Base-by-base conservation (phyloP, 2,888 invertebrate species). In the Apomyelois bistriatella region DNA sequence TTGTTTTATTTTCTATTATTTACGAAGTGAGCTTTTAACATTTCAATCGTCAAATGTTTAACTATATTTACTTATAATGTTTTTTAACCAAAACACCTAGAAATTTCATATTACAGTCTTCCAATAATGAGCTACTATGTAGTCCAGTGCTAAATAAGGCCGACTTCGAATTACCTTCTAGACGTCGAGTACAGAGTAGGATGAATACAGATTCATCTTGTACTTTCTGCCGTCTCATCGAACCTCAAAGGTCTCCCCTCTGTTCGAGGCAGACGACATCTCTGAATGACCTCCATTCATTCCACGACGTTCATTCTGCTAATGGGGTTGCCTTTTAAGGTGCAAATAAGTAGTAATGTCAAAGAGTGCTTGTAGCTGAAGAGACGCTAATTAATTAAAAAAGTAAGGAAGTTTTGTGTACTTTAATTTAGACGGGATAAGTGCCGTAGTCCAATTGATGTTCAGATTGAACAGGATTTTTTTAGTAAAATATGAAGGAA, bases 301-400 rank as follows among this genome's bases (percentile, higher is more conserved):
- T 70, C 70, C 70, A 67, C 72, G 72, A 67, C 74, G 75, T 73
- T 86, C 88, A 86, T 86, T 86, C 77, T 74, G 64, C 85, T 88
- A 88, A 89, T 88, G 88, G 89, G 82, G 78, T 80, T 78, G 83
- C 82, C 82, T 85, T 85, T 85, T 70, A 76, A 79, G 76, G 79
- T 82, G 76, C 72, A 75, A 81, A 80, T 83, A 82, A 82, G 82
- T 79, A 84, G 72, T 79, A 68, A 65, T 62, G 61, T 60, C 62
- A 54, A 61, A 70, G 72, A 74, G 76, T 80, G 74, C 68, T 62
- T 56, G 59, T 63, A 66, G 61, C 61, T 64, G 60, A 75, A 76
- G 70, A 70, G 74, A 61, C 62, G 68, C 71, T 84, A 83, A 82
- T 82, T 85, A 84, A 85, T 85, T 83, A 78, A 74, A 74, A 51